These are phyloP conservation scores for Tridacna gigas DNA, from an alignment of 2,888 invertebrate species.

Conservation along the genomic window DNA sequence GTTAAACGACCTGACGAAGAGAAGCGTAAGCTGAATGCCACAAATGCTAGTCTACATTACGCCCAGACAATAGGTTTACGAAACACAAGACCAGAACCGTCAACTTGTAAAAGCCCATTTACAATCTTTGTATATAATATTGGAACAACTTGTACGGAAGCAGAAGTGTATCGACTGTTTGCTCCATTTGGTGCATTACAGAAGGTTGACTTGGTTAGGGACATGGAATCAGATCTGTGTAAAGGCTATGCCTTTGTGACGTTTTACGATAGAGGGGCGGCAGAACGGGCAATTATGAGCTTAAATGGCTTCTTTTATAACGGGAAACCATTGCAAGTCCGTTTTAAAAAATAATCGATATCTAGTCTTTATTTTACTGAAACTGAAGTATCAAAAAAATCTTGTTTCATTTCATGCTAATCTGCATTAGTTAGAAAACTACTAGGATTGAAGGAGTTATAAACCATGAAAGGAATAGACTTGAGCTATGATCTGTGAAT, in stretches of 20 bases:
- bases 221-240: conserved; percentile 80
- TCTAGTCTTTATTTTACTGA: no score
- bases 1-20: conserved; percentile 88
- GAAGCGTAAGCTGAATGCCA: conserved; percentile 9
- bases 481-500: no score
- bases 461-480: no score
- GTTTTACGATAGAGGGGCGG: conserved; percentile 84
- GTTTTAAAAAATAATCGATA: conserved; percentile 61
- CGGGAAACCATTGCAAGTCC: conserved; percentile 84
- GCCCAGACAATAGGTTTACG: neutral
- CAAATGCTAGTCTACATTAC: conserved; percentile 5
- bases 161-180: conserved; percentile 83
- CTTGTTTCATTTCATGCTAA: no score
- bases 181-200: conserved; percentile 83
- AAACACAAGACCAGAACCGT: neutral
- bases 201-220: conserved; percentile 84
- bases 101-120: neutral
- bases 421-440: no score
- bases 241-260: conserved; percentile 85
- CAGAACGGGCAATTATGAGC: conserved; percentile 82
- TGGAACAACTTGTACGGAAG: conserved; percentile 83
- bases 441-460: no score
- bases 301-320: conserved; percentile 83
- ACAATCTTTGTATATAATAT: conserved; percentile 85
- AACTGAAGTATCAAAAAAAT: no score